Evolutionary conservation across 1,140 invertebrate genomes (phyloP), one percentile per base, ranked within the genome.

Genomic region (Pseudomyrmex dendroicus): DNA sequence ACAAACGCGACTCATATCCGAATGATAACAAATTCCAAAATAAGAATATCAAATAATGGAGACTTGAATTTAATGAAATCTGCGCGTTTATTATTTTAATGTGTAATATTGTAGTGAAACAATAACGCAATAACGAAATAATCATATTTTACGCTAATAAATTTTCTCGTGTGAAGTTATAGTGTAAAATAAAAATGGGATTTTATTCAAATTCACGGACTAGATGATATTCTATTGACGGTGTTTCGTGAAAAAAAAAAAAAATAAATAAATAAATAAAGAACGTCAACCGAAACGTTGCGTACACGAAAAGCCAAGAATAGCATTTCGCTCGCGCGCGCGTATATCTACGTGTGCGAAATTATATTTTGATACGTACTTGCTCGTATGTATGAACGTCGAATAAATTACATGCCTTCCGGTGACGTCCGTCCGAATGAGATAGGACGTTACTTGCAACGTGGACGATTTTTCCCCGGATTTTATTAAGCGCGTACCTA

Each of bases 401-500:
- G 62, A 66, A 77, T 77, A 77, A 77, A 77, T 77, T 77, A 77
- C 62, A 77, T 77, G 73, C 73, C 73, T 77, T 66, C 73, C 73
- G 48, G 73, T 77, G 17, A 77, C 73, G 62, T 56, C 73, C 48
- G 15, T 67, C 48, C 73, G 73, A 77, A 77, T 77, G 73, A 77
- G 73, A 77, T 56, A 77, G 73, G n/a, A 3, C 73, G 22, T 35
- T 77, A 77, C 73, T 54, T 66, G 73, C 73, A 67, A 54, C 73
- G 62, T 56, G 73, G 73, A 67, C 73, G 62, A 77, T 67, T 77
- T 77, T 67, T 56, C 73, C 73, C 35, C 17, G 13, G 62, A 77
- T 77, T 77, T 77, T 77, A 77, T 80, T 80, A 80, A 80, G 66
- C 66, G 76, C 66, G 76, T 50, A 59, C 76, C 76, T 84, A 86